Base-by-base conservation (phyloP, 2,888 invertebrate genomes). In the Chymomyza caudatula region DNA sequence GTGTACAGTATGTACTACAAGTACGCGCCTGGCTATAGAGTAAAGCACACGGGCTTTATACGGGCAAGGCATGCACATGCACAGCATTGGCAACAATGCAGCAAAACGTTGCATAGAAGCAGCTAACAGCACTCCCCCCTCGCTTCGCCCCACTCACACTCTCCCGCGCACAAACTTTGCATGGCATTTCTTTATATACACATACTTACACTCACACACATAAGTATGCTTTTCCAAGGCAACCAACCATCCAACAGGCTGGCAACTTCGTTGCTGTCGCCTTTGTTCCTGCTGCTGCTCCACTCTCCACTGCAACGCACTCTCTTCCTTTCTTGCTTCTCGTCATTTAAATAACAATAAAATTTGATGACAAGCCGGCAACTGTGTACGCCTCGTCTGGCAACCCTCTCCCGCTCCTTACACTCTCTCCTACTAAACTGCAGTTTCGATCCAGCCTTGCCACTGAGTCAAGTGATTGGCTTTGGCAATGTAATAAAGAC, bases 331-430 rank as follows among this genome's bases (percentile, higher is more conserved):
- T 15, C 19, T 19, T 15, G 44, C 69, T 60, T 64, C 74, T 76
- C 79, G 78, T 85, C 86, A 87, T 88, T 87, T 87, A 88, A 88
- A 87, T 87, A 88, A 88, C 88, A 88, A 87, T 87, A 88, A 88
- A 87, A 87, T 87, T 87, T 88, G 87, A 88, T 86, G 86, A 86
- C 85, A 81, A 81, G 73, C 77, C 47, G 56, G 37, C 29, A 55
- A 55, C 25, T 17, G 29, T 37, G 29, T 37, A 11, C 29, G 11
- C 29, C 29, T 11, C 11, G 29, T 37, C 20, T 11, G 23, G n/a
- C 23, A 13, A 29, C 54, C 2, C 54, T 20, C 11, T 4, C 17
- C 8, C 2, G 11, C 1, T 11, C 29, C 29, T n/a, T n/a, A n/a
- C 15, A n/a, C 25, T 29, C 4, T 54, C 13, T 8, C 25, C 17